phyloP scores from a whole-genome alignment of 2,888 invertebrate species.

The Oligia fasciuncula region DNA sequence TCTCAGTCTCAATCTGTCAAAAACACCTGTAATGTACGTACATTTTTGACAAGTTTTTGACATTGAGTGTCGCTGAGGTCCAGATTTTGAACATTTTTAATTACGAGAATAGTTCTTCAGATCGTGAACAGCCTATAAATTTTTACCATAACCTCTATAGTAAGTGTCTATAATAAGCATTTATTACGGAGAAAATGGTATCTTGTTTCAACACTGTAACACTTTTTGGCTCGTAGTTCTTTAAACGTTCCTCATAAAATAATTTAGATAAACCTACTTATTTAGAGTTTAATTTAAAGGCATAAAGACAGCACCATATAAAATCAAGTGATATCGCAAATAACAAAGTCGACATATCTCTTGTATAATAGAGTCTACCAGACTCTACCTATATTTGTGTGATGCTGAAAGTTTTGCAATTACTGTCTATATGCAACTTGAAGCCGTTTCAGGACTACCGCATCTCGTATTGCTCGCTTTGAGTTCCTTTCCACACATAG shows the following conservation, averaged over 20 bases:
- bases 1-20: too few relatives aligned
- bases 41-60: too few relatives aligned
- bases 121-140: not conserved
- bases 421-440: conserved; percentile 51
- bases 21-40: too few relatives aligned
- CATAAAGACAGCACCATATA: not conserved
- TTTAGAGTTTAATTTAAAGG: not conserved
- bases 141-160: not conserved
- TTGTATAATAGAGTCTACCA: conserved; percentile 1
- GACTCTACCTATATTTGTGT: conserved; percentile 10
- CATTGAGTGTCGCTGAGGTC: too few relatives aligned
- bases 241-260: not conserved
- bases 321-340: not conserved
- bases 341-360: not conserved
- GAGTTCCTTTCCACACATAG: conserved; percentile 24
- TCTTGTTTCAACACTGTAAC: not conserved
- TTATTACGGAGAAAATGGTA: not conserved
- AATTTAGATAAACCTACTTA: not conserved
- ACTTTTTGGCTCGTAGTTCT: not conserved
- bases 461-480: conserved; percentile 38
- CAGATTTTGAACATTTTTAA: too few relatives aligned
- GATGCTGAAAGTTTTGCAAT: conserved; percentile 55
- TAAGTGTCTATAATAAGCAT: not conserved
- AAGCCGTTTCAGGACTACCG: conserved; percentile 38
- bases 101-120: not conserved